phyloP scores from a whole-genome alignment of 2,888 invertebrate species.

The Gonocerus acuteangulatus region DNA sequence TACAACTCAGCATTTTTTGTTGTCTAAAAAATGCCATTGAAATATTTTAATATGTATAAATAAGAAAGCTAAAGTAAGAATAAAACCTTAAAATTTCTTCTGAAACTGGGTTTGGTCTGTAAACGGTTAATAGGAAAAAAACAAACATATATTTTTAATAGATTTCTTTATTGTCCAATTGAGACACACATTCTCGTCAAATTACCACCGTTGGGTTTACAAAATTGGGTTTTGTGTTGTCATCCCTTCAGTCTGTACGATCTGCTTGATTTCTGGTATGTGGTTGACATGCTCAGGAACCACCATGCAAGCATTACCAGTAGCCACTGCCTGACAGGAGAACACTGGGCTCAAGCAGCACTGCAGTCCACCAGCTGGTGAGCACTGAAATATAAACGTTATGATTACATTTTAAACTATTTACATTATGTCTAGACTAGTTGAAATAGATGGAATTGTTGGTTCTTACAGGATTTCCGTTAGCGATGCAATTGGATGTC shows the following conservation, averaged over 20 bases:
- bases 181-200: no score
- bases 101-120: no score
- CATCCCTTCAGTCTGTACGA: slow-evolving; percentile 6
- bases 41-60: no score
- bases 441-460: not conserved
- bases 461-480: slow-evolving; percentile 15
- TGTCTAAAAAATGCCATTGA: no score
- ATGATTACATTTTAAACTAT: no score
- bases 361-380: slow-evolving; percentile 7
- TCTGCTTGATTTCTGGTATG: slow-evolving; percentile 16
- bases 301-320: slow-evolving; percentile 1
- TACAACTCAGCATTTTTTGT: no score
- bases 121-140: no score
- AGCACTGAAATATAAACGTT: slow-evolving; percentile 1
- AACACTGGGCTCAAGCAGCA: slow-evolving; percentile 22
- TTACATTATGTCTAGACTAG: not conserved
- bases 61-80: no score
- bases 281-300: slow-evolving; percentile 12
- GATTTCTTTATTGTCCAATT: no score
- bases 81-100: no score
- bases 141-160: no score
- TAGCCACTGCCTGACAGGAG: not conserved
- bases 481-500: slow-evolving; percentile 20
- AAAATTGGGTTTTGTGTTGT: slow-evolving; percentile 8
- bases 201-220: no score